A percentile compares a stretch with the other conserved stretches of the same genome.
Evolutionary conservation across 1,140 invertebrate genomes (phyloP).

Genomic region (Eurytemora carolleeae): DNA sequence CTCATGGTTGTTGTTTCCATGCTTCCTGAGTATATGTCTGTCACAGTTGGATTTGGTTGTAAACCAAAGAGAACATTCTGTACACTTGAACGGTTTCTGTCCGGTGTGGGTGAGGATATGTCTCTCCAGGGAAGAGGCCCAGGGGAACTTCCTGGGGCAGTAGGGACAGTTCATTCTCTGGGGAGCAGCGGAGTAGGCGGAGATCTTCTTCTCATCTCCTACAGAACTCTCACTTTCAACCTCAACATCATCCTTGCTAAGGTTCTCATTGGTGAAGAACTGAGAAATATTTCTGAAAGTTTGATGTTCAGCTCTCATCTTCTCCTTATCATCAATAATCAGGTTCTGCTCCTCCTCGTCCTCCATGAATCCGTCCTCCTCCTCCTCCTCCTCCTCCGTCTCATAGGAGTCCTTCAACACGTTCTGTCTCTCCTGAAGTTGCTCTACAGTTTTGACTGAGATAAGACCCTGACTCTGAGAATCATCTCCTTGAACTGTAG

Average conservation of each 20-base stretch:
- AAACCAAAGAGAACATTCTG: slow-evolving; percentile 70
- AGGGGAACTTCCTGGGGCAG: slow-evolving; percentile 78
- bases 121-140: slow-evolving; percentile 74
- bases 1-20: slow-evolving; percentile 37
- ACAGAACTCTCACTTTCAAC: slow-evolving; percentile 16
- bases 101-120: slow-evolving; percentile 85
- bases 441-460: slow-evolving; percentile 9
- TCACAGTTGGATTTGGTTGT: slow-evolving; percentile 95
- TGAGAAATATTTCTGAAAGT: slow-evolving; percentile 18
- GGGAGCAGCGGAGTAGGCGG: slow-evolving; percentile 79
- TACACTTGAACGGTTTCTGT: slow-evolving; percentile 86
- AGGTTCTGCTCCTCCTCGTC: slow-evolving; percentile 30
- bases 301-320: slow-evolving; percentile 18
- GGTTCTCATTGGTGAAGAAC: slow-evolving; percentile 11
- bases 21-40: slow-evolving; percentile 70
- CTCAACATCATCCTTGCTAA: slow-evolving; percentile 21
- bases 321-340: slow-evolving; percentile 41
- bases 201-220: slow-evolving; percentile 50
- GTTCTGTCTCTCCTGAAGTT: slow-evolving; percentile 14
- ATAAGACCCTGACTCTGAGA: slow-evolving; percentile 5
- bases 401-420: slow-evolving; percentile 18
- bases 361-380: slow-evolving; percentile 21
- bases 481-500: background rate
- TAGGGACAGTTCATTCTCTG: slow-evolving; percentile 71
- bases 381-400: slow-evolving; percentile 15